These are phyloP conservation scores for Zaprionus africanus DNA, from an alignment of 1,140 invertebrate species.

Conservation along the genomic window DNA sequence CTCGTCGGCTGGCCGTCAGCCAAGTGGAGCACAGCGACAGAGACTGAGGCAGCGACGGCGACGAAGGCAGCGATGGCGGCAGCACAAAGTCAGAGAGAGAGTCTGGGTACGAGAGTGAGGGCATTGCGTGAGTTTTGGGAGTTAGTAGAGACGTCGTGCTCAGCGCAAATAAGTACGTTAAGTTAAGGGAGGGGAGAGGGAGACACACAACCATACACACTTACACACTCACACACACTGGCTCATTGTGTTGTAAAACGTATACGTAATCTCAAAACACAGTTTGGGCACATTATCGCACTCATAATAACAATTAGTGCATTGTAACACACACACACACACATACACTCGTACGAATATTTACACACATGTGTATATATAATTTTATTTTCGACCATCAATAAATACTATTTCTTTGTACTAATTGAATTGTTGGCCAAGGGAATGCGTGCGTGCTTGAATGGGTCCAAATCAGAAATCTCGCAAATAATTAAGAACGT, in stretches of 20 bases:
- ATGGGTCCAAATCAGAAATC: neutral
- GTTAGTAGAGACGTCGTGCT: constrained; percentile 54
- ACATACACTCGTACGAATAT: neutral
- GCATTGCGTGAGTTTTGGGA: constrained; percentile 68
- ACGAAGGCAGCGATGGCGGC: constrained; percentile 35
- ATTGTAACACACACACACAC: neutral
- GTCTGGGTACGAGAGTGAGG: constrained; percentile 62
- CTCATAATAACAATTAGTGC: constrained; percentile 11
- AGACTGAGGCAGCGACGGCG: constrained; percentile 14
- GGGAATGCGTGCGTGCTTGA: neutral
- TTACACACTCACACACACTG: constrained; percentile 8
- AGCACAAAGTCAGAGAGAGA: constrained; percentile 74
- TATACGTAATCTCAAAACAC: constrained; percentile 1
- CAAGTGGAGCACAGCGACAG: constrained; percentile 25
- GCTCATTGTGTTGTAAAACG: neutral
- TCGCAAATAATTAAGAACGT: neutral
- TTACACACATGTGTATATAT: constrained; percentile 1
- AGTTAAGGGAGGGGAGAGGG: neutral
- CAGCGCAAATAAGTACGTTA: constrained; percentile 54
- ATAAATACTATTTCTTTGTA: constrained; percentile 10
- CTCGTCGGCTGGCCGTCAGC: constrained; percentile 17
- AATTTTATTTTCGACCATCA: constrained; percentile 7
- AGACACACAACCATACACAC: constrained; percentile 5
- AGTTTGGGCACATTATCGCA: constrained; percentile 11
- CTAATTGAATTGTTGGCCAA: constrained; percentile 11